phyloP scores from a whole-genome alignment of 1,140 invertebrate species.

The Eriocheir sinensis region DNA sequence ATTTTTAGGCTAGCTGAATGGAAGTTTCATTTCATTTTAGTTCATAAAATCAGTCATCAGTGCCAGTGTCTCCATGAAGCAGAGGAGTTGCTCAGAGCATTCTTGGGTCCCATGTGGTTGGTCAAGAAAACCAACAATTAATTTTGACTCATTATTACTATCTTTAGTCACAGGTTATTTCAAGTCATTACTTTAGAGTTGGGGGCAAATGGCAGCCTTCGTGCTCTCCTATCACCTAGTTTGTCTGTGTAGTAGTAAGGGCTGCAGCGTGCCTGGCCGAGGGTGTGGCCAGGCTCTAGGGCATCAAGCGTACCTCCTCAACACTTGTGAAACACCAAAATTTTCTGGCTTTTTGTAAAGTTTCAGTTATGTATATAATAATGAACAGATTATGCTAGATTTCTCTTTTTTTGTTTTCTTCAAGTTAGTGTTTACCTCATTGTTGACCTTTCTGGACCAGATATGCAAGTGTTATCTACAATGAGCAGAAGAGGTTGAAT shows the following conservation, averaged over 20 bases:
- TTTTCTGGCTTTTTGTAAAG: conserved; percentile 57
- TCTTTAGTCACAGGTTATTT: conserved; percentile 25
- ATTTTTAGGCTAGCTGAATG: not conserved
- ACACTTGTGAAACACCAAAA: conserved; percentile 19
- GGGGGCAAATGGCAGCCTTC: not conserved
- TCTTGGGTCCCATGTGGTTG: not conserved
- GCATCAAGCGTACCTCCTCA: conserved; percentile 2
- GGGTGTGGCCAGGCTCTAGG: not conserved
- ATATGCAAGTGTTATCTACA: conserved; percentile 71
- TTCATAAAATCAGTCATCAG: not conserved
- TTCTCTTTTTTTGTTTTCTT: conserved; percentile 57
- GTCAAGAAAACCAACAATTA: not conserved
- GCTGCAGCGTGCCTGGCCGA: not conserved
- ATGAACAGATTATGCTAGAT: conserved; percentile 60
- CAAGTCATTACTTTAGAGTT: not conserved
- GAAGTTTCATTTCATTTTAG: not conserved
- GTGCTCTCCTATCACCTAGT: not conserved
- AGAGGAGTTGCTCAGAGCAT: not conserved
- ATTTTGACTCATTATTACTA: not conserved
- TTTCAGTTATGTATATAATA: conserved; percentile 60
- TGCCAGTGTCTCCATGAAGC: not conserved
- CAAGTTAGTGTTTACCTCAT: conserved; percentile 70
- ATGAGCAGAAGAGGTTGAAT: conserved; percentile 51
- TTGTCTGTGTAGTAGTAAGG: not conserved
- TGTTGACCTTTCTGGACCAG: conserved; percentile 67